phyloP scores from a whole-genome alignment of 2,113 vertebrate genomes.

The Pheucticus melanocephalus region DNA sequence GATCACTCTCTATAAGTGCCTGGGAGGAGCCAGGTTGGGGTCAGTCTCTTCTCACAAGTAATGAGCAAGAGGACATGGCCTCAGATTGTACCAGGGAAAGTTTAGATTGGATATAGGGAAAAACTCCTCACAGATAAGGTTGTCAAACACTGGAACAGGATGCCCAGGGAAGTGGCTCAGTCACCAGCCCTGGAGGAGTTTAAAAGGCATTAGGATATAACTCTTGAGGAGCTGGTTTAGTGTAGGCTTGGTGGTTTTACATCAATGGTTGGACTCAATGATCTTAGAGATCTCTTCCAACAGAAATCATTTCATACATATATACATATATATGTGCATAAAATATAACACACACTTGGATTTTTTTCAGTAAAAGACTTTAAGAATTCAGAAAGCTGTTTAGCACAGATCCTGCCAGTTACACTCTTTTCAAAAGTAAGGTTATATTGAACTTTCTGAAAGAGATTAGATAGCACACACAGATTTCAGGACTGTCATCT shows the following conservation, averaged over 20 bases:
- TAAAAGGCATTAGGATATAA: no score
- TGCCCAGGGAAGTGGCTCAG: background rate
- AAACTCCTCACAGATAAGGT: background rate
- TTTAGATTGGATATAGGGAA: background rate
- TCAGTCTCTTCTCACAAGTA: no score
- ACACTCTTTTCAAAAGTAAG: background rate
- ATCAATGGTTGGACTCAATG: background rate
- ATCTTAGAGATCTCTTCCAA: background rate
- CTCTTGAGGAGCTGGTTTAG: background rate
- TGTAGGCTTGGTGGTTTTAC: no score
- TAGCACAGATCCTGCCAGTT: background rate
- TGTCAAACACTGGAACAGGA: background rate
- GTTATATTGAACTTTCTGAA: background rate
- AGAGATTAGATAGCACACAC: background rate
- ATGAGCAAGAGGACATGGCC: background rate
- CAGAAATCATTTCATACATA: background rate
- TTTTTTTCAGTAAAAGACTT: background rate
- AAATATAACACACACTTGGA: background rate
- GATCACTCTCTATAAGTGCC: background rate
- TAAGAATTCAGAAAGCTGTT: background rate
- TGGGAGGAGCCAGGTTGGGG: background rate
- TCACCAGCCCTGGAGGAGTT: background rate
- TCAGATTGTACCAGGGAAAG: background rate
- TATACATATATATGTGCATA: background rate
- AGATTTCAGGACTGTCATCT: background rate